Base-by-base conservation (phyloP, 92 coral and sea anemone species). In the Ricordea florida region DNA sequence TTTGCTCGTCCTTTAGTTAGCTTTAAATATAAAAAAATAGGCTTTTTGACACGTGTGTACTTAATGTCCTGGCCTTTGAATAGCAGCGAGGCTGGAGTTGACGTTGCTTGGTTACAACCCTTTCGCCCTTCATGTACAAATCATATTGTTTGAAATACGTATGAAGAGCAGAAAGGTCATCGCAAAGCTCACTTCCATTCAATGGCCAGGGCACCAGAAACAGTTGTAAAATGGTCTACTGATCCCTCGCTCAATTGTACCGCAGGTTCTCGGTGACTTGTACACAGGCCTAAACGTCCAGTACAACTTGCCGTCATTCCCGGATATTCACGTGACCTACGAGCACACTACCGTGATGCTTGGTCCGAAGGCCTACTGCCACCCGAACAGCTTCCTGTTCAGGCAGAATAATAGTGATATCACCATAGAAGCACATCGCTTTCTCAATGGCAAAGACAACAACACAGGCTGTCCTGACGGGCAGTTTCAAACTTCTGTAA, bases 341-440 rank as follows among this genome's bases (percentile, higher is more conserved):
- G 87, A 83, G 24, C 87, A 69, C 35, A 59, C 97, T 31, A 89
- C 97, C 0, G 97, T 96, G 68, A 89, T 96, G 91, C 76, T 96
- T 55, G 90, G 97, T 1, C 86, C 99, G 0, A 92, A 90, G 70
- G 77, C 91, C 5, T 96, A 79, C 84, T 96, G 99, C 29, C 60
- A 89, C 69, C 94, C 99, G 0, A 96, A 96, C 44, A 86, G 81
- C 51, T 96, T 92, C 50, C 48, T 96, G 40, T 86, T 96, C 77
- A 79, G 81, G 36, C 93, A 89, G 61, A 96, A 92, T 65, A 81
- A 64, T 53, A 79, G 93, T 35, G 80, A 88, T 52, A 82, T 96
- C 49, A 70, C 87, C 28, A 76, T 96, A 3, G 83, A 87, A 29
- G 94, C 92, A 3, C 99, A 96, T 72, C 83, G 77, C 65, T 76